Conservation (phyloP, 2,888 invertebrate genomes). For the Pristionchus mayeri region DNA sequence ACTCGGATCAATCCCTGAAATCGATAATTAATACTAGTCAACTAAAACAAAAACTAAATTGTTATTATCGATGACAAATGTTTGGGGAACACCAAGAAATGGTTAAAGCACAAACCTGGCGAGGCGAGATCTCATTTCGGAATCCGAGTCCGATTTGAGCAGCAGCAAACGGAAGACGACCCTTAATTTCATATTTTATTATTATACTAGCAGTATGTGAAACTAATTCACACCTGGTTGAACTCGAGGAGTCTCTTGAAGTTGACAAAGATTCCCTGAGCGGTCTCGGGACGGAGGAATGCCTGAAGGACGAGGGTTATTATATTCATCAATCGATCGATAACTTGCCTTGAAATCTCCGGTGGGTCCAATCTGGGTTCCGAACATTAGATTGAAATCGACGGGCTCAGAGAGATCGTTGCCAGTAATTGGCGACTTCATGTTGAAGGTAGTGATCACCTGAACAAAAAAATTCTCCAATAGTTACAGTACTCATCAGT, state of each 20-base stretch:
- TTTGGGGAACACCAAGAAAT: too few species aligned
- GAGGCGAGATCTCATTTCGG: conserved; percentile 98
- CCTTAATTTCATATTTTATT: conserved; percentile 54
- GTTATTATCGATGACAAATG: too few species aligned
- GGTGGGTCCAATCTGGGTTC: conserved; percentile 96
- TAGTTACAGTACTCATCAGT: conserved; percentile 80
- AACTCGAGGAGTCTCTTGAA: conserved; percentile 97
- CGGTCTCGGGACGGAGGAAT: conserved; percentile 96
- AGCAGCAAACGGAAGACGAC: conserved; percentile 89
- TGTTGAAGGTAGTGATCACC: conserved; percentile 88
- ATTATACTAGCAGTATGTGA: background rate
- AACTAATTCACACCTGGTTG: conserved; percentile 84
- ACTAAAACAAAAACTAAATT: too few species aligned
- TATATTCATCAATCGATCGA: background rate
- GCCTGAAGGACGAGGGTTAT: conserved; percentile 54
- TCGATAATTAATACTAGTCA: too few species aligned
- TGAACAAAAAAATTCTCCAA: conserved; percentile 17
- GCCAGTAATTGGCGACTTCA: conserved; percentile 94
- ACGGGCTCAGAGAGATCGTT: conserved; percentile 95
- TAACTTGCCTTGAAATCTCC: conserved; percentile 85
- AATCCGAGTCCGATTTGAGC: conserved; percentile 99
- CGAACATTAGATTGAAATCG: conserved; percentile 99
- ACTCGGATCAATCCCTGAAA: conserved; percentile 75
- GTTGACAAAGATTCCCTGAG: conserved; percentile 99
- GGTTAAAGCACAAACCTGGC: conserved; percentile 78